Evolutionary conservation across 2,888 invertebrate genomes (phyloP).

Genomic region (Dysmachus trigonus): DNA sequence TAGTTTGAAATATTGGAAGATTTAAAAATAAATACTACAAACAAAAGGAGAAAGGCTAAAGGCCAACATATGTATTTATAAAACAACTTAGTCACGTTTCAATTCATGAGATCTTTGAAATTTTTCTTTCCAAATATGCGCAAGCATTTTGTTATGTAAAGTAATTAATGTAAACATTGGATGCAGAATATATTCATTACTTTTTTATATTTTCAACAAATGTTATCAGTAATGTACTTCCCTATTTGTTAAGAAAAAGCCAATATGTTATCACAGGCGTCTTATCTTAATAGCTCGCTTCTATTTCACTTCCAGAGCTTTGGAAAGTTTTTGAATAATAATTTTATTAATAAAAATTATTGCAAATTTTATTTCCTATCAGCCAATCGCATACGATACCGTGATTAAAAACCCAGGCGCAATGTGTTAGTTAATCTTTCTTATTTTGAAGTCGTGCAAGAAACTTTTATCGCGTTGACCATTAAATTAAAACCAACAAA

Average conservation of each 20-base stretch:
- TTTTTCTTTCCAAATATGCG: neutral
- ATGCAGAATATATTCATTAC: neutral
- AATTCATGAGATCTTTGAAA: neutral
- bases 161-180: neutral
- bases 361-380: neutral
- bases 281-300: neutral
- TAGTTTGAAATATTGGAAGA: neutral
- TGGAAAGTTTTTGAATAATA: neutral
- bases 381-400: neutral
- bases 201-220: neutral
- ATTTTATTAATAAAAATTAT: neutral
- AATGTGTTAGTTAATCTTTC: neutral
- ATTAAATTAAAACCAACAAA: neutral
- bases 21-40: neutral
- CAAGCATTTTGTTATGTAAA: neutral
- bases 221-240: neutral
- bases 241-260: neutral
- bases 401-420: neutral
- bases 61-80: neutral
- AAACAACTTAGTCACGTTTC: neutral
- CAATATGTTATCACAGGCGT: neutral
- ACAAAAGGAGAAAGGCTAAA: neutral
- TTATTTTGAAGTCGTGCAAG: neutral
- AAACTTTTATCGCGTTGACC: neutral
- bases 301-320: neutral